Conservation (phyloP, 2,113 vertebrate genomes). For the Fregata magnificens region DNA sequence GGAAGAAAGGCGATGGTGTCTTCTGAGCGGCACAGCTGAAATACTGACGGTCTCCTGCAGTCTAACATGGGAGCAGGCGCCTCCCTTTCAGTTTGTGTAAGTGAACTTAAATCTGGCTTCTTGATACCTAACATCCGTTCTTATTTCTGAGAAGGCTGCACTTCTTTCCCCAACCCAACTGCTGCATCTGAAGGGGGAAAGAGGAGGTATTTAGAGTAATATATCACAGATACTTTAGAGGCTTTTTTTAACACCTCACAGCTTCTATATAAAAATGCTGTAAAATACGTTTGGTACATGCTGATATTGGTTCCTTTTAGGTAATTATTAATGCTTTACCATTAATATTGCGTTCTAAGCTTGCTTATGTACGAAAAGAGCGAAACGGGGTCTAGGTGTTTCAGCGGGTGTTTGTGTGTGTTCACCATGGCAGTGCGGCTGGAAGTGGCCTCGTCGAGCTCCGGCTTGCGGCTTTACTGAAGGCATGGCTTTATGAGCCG, state of each 20-base stretch:
- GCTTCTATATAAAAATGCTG: not conserved
- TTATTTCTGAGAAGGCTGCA: not conserved
- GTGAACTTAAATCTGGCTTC: conserved; percentile 32
- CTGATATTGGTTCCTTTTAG: not conserved
- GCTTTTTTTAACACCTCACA: fast-evolving
- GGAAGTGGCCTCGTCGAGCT: not conserved
- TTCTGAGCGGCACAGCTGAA: not conserved
- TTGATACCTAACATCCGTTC: not conserved
- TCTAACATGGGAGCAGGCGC: conserved; percentile 73
- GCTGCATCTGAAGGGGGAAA: not conserved
- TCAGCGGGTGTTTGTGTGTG: not conserved
- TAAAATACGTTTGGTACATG: not conserved
- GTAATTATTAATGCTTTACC: not conserved
- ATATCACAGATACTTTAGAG: not conserved
- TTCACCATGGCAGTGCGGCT: not conserved
- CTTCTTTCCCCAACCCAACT: not conserved
- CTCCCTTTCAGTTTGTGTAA: conserved; percentile 80
- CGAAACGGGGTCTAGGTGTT: not conserved
- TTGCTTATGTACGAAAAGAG: not conserved
- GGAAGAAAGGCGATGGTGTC: not conserved
- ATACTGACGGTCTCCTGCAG: not conserved
- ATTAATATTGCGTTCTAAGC: not conserved
- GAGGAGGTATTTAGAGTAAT: not conserved
- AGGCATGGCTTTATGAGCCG: not conserved
- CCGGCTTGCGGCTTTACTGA: not conserved